These are phyloP conservation scores for Hippoglossus stenolepis DNA, from an alignment of 2,113 vertebrate genomes.

Conservation along the genomic window DNA sequence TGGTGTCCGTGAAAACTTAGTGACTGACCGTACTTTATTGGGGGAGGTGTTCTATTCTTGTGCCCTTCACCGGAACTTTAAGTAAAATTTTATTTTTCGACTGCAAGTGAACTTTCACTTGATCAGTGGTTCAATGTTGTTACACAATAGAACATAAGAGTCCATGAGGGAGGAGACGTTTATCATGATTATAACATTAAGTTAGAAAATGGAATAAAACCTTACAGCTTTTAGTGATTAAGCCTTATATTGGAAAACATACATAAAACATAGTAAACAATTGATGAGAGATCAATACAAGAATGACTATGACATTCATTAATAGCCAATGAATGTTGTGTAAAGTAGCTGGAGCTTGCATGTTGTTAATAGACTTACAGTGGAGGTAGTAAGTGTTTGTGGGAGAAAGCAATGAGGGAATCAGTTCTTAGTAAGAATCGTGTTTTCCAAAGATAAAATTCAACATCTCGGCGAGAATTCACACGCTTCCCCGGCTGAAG, in stretches of 20 bases:
- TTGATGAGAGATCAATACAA: constrained; percentile 33
- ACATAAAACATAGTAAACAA: background rate
- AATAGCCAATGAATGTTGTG: constrained; percentile 8
- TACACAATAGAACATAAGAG: background rate
- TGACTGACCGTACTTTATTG: too few relatives aligned
- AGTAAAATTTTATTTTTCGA: too few relatives aligned
- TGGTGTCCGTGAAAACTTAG: too few relatives aligned
- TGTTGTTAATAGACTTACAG: constrained; percentile 36
- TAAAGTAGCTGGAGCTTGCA: constrained; percentile 37
- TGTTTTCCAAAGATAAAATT: background rate
- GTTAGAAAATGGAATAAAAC: background rate
- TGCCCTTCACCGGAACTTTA: too few relatives aligned
- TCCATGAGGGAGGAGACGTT: background rate
- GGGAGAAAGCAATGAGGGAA: constrained; percentile 11
- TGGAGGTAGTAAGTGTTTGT: background rate
- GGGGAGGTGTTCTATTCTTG: too few relatives aligned
- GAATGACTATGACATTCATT: constrained; percentile 19
- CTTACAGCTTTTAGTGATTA: too few relatives aligned
- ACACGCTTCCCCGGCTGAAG: background rate
- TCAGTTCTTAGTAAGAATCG: background rate
- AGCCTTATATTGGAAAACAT: background rate
- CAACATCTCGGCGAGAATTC: background rate
- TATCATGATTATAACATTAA: background rate
- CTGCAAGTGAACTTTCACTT: background rate
- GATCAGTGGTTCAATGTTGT: too few relatives aligned